A percentile compares a stretch with the other conserved stretches of the same genome.
These are phyloP conservation scores for Clarias laeviceps DNA, from an alignment of 2,797 vertebrate species.

Conservation along the genomic window DNA sequence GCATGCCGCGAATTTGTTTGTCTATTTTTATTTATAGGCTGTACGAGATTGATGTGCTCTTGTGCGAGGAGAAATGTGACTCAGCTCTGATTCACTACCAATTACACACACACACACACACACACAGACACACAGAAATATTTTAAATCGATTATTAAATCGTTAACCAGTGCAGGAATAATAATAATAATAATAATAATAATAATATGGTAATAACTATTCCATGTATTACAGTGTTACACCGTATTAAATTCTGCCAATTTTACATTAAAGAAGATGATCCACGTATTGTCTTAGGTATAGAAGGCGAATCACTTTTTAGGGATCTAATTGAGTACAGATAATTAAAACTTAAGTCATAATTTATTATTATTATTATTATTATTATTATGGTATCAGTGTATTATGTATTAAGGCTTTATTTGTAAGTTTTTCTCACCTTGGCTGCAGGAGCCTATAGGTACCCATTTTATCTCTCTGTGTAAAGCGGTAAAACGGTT, in stretches of 20 bases:
- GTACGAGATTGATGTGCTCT: slow-evolving; percentile 94
- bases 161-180: neutral
- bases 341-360: neutral
- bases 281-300: neutral
- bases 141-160: neutral
- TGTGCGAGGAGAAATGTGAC: slow-evolving; percentile 87
- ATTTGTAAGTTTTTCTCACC: slow-evolving; percentile 17
- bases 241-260: neutral
- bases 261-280: neutral
- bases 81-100: slow-evolving; percentile 66
- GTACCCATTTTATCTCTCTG: neutral
- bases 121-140: neutral
- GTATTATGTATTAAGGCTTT: neutral
- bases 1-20: slow-evolving; percentile 89
- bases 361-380: neutral
- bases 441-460: slow-evolving; percentile 1
- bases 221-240: neutral
- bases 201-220: neutral
- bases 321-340: neutral
- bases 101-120: slow-evolving; percentile 30
- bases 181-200: neutral
- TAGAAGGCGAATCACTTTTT: neutral
- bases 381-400: neutral
- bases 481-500: slow-evolving; percentile 37
- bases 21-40: slow-evolving; percentile 95